A percentile compares a stretch with the other conserved stretches of the same genome.
These are phyloP conservation scores for Calidris pugnax DNA, from an alignment of 2,113 vertebrate species.

Conservation along the genomic window DNA sequence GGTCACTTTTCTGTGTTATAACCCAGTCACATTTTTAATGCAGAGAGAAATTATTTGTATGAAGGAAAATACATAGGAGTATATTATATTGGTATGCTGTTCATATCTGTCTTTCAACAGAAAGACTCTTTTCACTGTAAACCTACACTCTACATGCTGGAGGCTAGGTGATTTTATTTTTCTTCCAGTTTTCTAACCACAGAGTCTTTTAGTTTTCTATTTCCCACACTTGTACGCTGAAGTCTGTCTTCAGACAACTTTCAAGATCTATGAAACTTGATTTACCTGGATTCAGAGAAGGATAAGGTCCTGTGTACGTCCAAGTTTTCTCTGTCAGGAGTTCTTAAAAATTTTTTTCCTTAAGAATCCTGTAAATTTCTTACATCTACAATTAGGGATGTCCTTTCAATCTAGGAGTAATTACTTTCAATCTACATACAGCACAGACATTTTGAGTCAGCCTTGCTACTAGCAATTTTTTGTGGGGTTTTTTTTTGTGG, in stretches of 20 bases:
- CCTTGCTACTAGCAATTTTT: background rate
- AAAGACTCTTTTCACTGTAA: background rate
- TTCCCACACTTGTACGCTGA: background rate
- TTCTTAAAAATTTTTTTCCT: background rate
- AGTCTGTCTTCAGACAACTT: background rate
- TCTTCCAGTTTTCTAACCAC: background rate
- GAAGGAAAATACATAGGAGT: rapidly evolving
- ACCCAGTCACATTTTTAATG: background rate
- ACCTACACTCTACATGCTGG: background rate
- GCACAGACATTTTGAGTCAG: background rate
- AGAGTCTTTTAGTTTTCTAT: background rate
- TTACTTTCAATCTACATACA: background rate
- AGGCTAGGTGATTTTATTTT: background rate
- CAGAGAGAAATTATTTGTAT: background rate
- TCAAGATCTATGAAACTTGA: background rate
- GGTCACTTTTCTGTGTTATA: background rate
- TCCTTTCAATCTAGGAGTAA: background rate
- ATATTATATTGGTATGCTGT: background rate
- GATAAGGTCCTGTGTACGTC: background rate
- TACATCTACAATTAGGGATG: background rate
- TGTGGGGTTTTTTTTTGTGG: rapidly evolving
- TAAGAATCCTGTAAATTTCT: background rate
- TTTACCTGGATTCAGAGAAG: background rate
- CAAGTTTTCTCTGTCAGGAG: background rate
- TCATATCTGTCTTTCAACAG: background rate